Evolutionary conservation across 2,797 vertebrate genomes (phyloP).

Genomic region (Sciurus carolinensis): DNA sequence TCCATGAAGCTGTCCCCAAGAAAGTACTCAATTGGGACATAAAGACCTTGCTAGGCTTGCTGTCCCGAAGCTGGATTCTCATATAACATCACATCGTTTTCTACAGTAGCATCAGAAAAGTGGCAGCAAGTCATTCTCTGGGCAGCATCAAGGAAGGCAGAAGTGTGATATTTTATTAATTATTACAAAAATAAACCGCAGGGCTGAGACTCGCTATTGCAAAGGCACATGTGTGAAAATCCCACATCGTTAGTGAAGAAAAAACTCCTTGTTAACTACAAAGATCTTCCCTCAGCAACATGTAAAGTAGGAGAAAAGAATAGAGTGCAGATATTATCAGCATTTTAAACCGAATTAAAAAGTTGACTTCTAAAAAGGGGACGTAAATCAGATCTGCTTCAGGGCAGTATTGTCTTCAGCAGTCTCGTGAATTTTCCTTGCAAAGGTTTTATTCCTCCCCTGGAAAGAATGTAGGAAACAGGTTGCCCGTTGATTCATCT

Average conservation of each 20-base stretch:
- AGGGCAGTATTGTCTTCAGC: accelerated
- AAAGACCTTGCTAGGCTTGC: slow-evolving; percentile 75
- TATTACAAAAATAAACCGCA: slow-evolving; percentile 85
- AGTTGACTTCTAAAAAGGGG: background rate
- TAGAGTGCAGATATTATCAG: background rate
- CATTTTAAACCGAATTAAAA: background rate
- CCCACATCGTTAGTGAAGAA: slow-evolving; percentile 80
- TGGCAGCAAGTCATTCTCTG: slow-evolving; percentile 79
- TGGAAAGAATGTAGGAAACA: background rate
- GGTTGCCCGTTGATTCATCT: slow-evolving; percentile 69
- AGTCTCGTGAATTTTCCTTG: background rate
- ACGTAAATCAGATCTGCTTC: background rate
- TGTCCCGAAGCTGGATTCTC: slow-evolving; percentile 68
- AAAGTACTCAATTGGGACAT: slow-evolving; percentile 78
- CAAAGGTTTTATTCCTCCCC: background rate
- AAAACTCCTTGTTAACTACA: slow-evolving; percentile 60
- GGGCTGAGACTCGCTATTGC: slow-evolving; percentile 72
- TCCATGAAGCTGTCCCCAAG: slow-evolving; percentile 75
- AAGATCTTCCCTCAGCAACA: slow-evolving; percentile 65
- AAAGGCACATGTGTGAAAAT: slow-evolving; percentile 85
- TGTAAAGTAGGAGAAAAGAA: accelerated
- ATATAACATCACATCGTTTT: slow-evolving; percentile 78
- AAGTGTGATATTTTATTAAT: slow-evolving; percentile 85
- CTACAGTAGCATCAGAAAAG: slow-evolving; percentile 67
- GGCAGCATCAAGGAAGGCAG: slow-evolving; percentile 73